A percentile compares a stretch with the other conserved stretches of the same genome.
Conservation (phyloP, 2,888 invertebrate genomes). For the Crepidodera aurea region DNA sequence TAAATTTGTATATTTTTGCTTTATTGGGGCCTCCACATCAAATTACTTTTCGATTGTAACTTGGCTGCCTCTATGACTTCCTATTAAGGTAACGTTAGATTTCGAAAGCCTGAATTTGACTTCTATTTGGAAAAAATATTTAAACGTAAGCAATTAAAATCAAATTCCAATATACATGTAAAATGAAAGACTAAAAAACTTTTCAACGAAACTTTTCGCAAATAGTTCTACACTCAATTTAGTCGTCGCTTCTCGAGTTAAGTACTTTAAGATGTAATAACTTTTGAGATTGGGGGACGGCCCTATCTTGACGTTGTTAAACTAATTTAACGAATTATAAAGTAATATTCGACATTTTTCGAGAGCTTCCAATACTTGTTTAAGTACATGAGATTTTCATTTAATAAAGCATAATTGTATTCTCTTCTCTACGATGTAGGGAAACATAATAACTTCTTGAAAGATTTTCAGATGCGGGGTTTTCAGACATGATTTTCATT, state of each 20-base stretch:
- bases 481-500: background rate
- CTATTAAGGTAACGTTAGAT: no score
- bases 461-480: slow-evolving; percentile 1
- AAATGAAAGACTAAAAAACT: slow-evolving; percentile 2
- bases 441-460: slow-evolving; percentile 24
- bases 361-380: slow-evolving; percentile 31
- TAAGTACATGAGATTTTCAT: slow-evolving; percentile 30
- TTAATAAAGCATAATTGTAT: slow-evolving; percentile 34
- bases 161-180: no score
- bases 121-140: no score
- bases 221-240: slow-evolving; percentile 30
- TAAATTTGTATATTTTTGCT: no score
- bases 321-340: slow-evolving; percentile 36
- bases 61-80: no score
- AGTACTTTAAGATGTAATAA: slow-evolving; percentile 32
- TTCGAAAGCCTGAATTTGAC: no score
- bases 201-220: slow-evolving; percentile 6
- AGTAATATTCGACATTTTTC: slow-evolving; percentile 38
- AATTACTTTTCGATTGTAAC: no score
- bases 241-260: slow-evolving; percentile 27
- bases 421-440: slow-evolving; percentile 13
- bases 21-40: no score
- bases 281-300: slow-evolving; percentile 31
- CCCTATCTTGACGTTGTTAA: slow-evolving; percentile 29
- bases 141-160: no score